phyloP scores from a whole-genome alignment of 2,797 vertebrate species.

The Dermochelys coriacea region DNA sequence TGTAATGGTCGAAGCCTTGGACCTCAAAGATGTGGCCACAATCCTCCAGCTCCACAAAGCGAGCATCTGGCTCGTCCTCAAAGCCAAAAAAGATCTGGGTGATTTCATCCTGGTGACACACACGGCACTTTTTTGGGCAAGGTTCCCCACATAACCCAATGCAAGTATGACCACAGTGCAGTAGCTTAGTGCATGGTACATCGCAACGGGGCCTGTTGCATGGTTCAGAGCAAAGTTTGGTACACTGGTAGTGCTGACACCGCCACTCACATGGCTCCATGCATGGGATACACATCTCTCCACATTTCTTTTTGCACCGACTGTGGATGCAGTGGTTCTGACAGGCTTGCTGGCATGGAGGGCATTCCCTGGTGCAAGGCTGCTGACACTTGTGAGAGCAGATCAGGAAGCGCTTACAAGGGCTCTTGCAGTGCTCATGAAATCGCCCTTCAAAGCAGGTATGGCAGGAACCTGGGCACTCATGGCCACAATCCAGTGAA shows the following conservation, averaged over 20 bases:
- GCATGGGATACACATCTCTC: conserved; percentile 87
- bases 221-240: conserved; percentile 90
- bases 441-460: conserved; percentile 88
- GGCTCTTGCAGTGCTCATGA: conserved; percentile 82
- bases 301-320: conserved; percentile 86
- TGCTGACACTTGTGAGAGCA: conserved; percentile 90
- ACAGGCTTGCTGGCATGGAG: conserved; percentile 86
- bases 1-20: conserved; percentile 88
- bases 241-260: conserved; percentile 89
- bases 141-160: conserved; percentile 93
- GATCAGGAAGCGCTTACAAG: conserved; percentile 85
- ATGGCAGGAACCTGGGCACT: conserved; percentile 86
- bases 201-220: conserved; percentile 90
- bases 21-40: conserved; percentile 90
- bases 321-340: conserved; percentile 93
- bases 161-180: conserved; percentile 90
- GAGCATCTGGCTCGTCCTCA: conserved; percentile 88
- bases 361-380: conserved; percentile 88
- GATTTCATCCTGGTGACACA: conserved; percentile 88
- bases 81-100: conserved; percentile 92
- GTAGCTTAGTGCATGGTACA: conserved; percentile 82
- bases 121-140: conserved; percentile 90
- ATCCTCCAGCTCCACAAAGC: conserved; percentile 92
- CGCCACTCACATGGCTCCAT: conserved; percentile 89
- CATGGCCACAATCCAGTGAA: conserved; percentile 86